Conservation (phyloP, 92 coral and sea anemone genomes). For the Pocillopora meandrina region DNA sequence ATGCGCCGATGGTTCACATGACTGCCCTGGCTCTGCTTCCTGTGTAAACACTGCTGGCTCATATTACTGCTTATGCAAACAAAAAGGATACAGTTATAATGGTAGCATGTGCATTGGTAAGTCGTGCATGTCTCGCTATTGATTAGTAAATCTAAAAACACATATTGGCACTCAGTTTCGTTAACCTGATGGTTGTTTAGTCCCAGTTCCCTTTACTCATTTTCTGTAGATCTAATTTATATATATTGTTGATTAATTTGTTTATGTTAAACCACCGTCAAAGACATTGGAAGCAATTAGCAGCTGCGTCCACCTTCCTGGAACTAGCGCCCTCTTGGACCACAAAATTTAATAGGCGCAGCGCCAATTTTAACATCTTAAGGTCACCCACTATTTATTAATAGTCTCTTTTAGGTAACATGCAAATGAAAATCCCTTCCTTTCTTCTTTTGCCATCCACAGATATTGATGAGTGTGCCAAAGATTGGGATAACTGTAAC, state of each 20-base stretch:
- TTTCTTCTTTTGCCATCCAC: neutral
- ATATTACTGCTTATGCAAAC: constrained; percentile 33
- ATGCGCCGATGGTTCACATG: constrained; percentile 13
- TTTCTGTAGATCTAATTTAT: no score
- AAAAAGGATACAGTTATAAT: constrained; percentile 32
- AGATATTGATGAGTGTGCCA: constrained; percentile 47
- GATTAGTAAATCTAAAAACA: no score
- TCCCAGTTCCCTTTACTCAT: no score
- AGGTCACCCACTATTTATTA: neutral
- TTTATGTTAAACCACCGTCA: no score
- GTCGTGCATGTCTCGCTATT: neutral
- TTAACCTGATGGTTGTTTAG: no score
- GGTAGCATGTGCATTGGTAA: constrained; percentile 40
- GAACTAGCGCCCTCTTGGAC: no score
- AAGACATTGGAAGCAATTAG: no score
- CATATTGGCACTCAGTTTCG: no score
- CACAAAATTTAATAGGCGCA: no score
- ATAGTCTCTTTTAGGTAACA: neutral
- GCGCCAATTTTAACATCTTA: neutral
- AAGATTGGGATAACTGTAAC: constrained; percentile 27
- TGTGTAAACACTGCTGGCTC: constrained; percentile 47
- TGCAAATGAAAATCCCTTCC: neutral
- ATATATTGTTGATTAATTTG: no score
- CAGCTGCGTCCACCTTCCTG: no score
- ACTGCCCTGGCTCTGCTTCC: constrained; percentile 24